Conservation (phyloP, 2,888 invertebrate genomes). For the Craniophora ligustri region DNA sequence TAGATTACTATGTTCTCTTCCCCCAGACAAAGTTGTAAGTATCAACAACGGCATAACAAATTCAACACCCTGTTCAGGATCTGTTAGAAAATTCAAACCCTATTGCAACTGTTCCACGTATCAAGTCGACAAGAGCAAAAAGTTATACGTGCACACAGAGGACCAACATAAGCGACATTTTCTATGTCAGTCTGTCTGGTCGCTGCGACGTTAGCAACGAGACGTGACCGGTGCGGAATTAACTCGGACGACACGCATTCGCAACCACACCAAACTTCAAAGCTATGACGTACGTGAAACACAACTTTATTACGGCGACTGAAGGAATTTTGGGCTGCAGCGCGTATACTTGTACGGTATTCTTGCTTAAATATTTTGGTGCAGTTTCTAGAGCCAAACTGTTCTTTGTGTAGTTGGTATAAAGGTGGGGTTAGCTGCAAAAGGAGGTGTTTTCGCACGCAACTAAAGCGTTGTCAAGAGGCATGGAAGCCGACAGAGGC, state of each 20-base stretch:
- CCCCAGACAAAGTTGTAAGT: slow-evolving; percentile 9
- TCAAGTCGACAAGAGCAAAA: slow-evolving; percentile 34
- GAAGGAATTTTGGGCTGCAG: slow-evolving; percentile 41
- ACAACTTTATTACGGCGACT: slow-evolving; percentile 53
- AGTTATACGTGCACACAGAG: slow-evolving; percentile 35
- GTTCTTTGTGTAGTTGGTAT: slow-evolving; percentile 42
- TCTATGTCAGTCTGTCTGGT: slow-evolving; percentile 72
- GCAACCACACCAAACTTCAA: slow-evolving; percentile 44
- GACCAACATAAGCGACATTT: slow-evolving; percentile 58
- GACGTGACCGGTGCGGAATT: slow-evolving; percentile 80
- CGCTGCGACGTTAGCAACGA: slow-evolving; percentile 67
- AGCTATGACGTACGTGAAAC: slow-evolving; percentile 40
- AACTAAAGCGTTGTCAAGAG: slow-evolving; percentile 76
- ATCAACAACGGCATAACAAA: slow-evolving; percentile 6
- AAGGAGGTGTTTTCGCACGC: slow-evolving; percentile 60
- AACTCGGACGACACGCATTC: slow-evolving; percentile 69
- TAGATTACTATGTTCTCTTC: not conserved
- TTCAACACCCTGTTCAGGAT: slow-evolving; percentile 3
- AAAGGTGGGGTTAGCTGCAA: slow-evolving; percentile 38
- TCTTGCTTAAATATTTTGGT: slow-evolving; percentile 46
- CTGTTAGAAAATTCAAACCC: slow-evolving; percentile 40
- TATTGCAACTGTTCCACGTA: slow-evolving; percentile 33
- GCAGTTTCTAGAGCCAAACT: slow-evolving; percentile 50
- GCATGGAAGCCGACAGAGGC: slow-evolving; percentile 72
- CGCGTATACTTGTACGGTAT: slow-evolving; percentile 48